Evolutionary conservation across 2,888 invertebrate genomes (phyloP), one percentile per base, ranked within the genome.

Genomic region (Blastobasis adustella): DNA sequence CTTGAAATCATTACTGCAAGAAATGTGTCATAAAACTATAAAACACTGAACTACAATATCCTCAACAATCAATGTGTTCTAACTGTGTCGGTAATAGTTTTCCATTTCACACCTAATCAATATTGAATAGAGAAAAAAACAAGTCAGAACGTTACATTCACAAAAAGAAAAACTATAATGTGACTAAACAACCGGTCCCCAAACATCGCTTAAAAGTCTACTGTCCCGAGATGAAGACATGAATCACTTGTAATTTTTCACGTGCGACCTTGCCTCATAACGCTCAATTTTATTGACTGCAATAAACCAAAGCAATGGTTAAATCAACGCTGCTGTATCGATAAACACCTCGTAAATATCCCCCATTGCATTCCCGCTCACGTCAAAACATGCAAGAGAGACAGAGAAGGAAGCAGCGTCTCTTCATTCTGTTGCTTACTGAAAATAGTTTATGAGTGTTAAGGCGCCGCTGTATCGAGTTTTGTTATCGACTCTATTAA

Each of bases 261-360:
- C 76, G 73, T 72, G 72, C 85, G 87, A 82, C 89, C 88, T 89
- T 89, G 88, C 80, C 86, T 89, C 85, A 85, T 89, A 89, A 84
- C 84, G 79, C 79, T 85, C 79, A 87, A 83, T 85, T 88, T 88
- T 88, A 88, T 87, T 84, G 87, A 83, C 82, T 84, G 81, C 82
- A 83, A 88, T 88, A 86, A 84, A 87, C 82, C 76, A 87, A 85
- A 81, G 83, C 82, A 86, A 85, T 88, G 85, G 82, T 86, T 86
- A 85, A 83, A 87, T 86, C 87, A 86, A 81, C 86, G 79, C 85
- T 76, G 73, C 75, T 76, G 79, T 84, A 85, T 85, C 82, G 82
- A 83, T 82, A 84, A 82, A 82, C 86, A 86, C 82, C 77, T 85
- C 83, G 79, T 85, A 82, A 82, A 85, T 82, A 79, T 83, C 59